phyloP scores from a whole-genome alignment of 2,113 vertebrate genomes.

The Sapayoa aenigma region DNA sequence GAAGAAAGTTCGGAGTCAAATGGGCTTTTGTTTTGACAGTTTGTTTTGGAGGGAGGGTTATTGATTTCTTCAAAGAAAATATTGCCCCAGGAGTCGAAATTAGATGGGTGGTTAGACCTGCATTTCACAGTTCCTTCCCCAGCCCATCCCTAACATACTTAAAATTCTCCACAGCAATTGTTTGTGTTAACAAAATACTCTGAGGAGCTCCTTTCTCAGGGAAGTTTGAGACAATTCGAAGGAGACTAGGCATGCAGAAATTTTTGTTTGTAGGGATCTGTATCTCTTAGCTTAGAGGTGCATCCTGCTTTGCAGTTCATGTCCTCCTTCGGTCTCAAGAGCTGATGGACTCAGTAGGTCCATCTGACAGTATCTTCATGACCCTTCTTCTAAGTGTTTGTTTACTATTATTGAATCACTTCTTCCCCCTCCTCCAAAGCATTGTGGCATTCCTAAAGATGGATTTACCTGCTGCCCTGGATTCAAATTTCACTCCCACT shows the following conservation, averaged over 20 bases:
- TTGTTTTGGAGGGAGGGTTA: slow-evolving; percentile 29
- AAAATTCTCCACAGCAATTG: slow-evolving; percentile 53
- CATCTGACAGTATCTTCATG: background rate
- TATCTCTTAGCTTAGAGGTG: background rate
- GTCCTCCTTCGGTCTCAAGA: background rate
- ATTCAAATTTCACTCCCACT: slow-evolving; percentile 3
- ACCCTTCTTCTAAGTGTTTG: background rate
- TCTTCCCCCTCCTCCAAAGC: background rate
- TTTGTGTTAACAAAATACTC: slow-evolving; percentile 9
- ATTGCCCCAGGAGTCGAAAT: slow-evolving; percentile 19
- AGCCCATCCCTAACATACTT: slow-evolving; percentile 60
- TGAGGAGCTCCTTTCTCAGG: slow-evolving; percentile 1
- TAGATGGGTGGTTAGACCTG: slow-evolving; percentile 29
- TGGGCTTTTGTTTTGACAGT: slow-evolving; percentile 43
- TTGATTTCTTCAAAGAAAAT: slow-evolving; percentile 46
- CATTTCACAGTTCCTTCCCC: slow-evolving; percentile 50
- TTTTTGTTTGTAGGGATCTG: background rate
- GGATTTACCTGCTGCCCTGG: background rate
- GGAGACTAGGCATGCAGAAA: background rate
- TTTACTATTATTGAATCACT: background rate
- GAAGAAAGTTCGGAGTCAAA: background rate
- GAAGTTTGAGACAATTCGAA: background rate
- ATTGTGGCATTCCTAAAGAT: background rate
- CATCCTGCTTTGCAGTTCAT: background rate
- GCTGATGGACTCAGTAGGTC: background rate